A percentile compares a stretch with the other conserved stretches of the same genome.
Evolutionary conservation across 2,888 invertebrate genomes (phyloP).

Genomic region (Sarcophaga caerulescens): DNA sequence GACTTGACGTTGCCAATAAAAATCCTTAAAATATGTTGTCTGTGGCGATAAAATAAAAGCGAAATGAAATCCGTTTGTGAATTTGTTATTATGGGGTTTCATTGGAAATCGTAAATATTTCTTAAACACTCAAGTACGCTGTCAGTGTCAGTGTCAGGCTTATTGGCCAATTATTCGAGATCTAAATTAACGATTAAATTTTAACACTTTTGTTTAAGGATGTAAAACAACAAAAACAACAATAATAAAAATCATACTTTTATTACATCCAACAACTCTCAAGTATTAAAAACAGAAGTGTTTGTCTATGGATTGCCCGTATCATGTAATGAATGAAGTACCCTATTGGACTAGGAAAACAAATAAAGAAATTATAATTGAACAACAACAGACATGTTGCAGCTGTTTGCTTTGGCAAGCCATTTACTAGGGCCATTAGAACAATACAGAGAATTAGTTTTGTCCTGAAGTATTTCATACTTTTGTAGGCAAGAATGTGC

Average conservation of each 20-base stretch:
- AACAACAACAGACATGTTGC: too few species aligned
- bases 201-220: neutral
- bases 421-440: too few species aligned
- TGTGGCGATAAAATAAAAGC: neutral
- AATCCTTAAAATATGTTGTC: neutral
- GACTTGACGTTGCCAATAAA: neutral
- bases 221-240: neutral
- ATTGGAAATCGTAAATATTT: constrained; percentile 37
- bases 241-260: neutral
- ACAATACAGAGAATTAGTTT: too few species aligned
- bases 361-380: too few species aligned
- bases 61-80: neutral
- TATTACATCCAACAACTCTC: neutral
- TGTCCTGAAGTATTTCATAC: too few species aligned
- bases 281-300: too few species aligned
- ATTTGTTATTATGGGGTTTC: neutral
- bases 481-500: too few species aligned
- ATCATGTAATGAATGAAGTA: too few species aligned
- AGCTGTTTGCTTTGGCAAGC: too few species aligned
- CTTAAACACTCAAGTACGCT: constrained; percentile 15
- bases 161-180: constrained; percentile 44
- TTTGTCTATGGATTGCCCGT: too few species aligned
- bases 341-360: too few species aligned
- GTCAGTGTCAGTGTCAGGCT: constrained; percentile 47
- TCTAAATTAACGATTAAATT: neutral